phyloP scores from a whole-genome alignment of 2,113 vertebrate species.

The Machaerirhynchus nigripectus region DNA sequence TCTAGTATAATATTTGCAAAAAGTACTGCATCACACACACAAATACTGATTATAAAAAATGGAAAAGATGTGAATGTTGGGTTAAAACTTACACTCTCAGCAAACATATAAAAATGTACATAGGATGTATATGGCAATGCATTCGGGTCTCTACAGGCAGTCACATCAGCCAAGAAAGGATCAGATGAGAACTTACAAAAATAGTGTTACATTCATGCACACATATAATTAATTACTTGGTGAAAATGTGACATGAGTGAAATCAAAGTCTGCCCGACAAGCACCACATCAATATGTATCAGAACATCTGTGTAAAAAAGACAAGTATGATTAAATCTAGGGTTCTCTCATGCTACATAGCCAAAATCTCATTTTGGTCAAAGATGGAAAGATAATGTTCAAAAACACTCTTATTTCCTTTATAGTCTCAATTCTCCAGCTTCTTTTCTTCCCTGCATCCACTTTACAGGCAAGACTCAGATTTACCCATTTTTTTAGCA shows the following conservation, averaged over 20 bases:
- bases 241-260: neutral
- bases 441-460: neutral
- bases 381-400: neutral
- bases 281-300: neutral
- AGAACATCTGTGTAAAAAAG: neutral
- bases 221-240: neutral
- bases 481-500: neutral
- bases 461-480: neutral
- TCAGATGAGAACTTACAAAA: neutral
- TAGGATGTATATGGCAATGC: neutral
- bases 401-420: neutral
- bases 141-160: rapidly evolving
- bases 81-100: neutral
- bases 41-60: neutral
- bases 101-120: neutral
- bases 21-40: neutral
- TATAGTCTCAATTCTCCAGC: neutral
- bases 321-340: neutral
- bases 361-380: neutral
- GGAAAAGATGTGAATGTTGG: neutral
- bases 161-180: neutral
- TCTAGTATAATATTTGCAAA: neutral
- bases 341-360: neutral
- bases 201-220: neutral
- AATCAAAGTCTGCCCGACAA: neutral